A percentile compares a stretch with the other conserved stretches of the same genome.
phyloP scores from a whole-genome alignment of 2,888 invertebrate species.

The Syrista parreyssii region DNA sequence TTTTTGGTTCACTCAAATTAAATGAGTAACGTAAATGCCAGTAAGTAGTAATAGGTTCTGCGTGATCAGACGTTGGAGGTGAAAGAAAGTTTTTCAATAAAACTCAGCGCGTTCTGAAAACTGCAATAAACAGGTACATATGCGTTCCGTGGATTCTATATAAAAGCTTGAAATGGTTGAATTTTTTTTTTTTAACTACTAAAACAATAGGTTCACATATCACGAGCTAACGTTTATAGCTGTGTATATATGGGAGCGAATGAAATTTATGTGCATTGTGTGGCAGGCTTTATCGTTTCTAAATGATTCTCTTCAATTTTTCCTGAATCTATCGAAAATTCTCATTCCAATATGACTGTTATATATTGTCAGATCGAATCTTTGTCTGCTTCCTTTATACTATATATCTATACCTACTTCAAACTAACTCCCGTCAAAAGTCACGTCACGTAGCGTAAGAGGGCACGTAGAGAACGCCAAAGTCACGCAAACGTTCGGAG shows the following conservation, averaged over 20 bases:
- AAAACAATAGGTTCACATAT: not conserved
- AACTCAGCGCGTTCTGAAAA: not conserved
- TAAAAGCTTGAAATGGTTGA: not conserved
- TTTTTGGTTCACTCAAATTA: too few relatives aligned
- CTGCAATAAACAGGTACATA: not conserved
- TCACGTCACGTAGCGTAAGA: not conserved
- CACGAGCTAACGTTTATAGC: not conserved
- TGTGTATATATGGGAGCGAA: not conserved
- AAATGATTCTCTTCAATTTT: not conserved
- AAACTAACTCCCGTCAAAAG: not conserved
- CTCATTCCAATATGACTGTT: not conserved
- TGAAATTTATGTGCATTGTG: not conserved
- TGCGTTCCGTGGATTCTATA: not conserved
- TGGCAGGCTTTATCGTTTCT: not conserved
- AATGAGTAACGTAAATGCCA: not conserved
- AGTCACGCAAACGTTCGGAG: not conserved
- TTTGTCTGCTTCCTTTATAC: not conserved
- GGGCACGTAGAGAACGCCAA: not conserved
- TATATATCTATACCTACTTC: not conserved
- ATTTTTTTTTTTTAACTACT: not conserved
- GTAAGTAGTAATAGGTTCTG: not conserved
- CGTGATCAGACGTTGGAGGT: not conserved
- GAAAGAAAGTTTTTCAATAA: not conserved
- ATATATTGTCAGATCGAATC: not conserved
- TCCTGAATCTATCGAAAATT: not conserved